phyloP scores from a whole-genome alignment of 1,140 invertebrate genomes.

The Arctopsyche grandis region DNA sequence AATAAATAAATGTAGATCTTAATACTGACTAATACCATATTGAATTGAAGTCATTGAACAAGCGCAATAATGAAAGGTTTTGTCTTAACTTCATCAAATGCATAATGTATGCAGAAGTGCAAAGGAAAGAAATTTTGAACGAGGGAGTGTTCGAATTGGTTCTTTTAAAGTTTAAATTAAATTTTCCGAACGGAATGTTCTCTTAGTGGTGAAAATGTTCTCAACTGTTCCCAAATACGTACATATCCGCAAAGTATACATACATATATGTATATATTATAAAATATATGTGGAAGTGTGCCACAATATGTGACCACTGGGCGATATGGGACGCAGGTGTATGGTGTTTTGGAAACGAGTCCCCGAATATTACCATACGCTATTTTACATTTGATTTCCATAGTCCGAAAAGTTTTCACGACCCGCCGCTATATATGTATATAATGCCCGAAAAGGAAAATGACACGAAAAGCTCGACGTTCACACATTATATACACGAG shows the following conservation, averaged over 20 bases:
- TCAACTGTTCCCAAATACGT: neutral
- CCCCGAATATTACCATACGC: constrained; percentile 28
- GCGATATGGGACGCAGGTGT: constrained; percentile 29
- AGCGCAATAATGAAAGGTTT: no score
- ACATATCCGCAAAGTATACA: neutral
- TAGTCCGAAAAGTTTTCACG: constrained; percentile 24
- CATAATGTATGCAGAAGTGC: no score
- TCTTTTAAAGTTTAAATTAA: constrained; percentile 16
- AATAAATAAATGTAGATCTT: no score
- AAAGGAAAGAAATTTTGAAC: no score
- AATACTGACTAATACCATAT: no score
- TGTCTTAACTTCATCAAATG: no score
- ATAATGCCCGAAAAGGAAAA: constrained; percentile 4
- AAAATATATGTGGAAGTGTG: no score
- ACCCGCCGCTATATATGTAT: neutral
- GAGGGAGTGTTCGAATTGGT: neutral
- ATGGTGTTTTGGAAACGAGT: constrained; percentile 26
- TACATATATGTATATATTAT: no score
- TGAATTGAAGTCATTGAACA: no score
- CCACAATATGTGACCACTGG: constrained; percentile 25
- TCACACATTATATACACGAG: neutral
- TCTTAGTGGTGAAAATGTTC: constrained; percentile 15
- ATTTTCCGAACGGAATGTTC: neutral
- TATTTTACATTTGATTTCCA: constrained; percentile 39
- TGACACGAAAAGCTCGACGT: neutral